These are phyloP conservation scores for Caenorhabditis auriculariae DNA, from an alignment of 2,888 invertebrate species.

Conservation along the genomic window DNA sequence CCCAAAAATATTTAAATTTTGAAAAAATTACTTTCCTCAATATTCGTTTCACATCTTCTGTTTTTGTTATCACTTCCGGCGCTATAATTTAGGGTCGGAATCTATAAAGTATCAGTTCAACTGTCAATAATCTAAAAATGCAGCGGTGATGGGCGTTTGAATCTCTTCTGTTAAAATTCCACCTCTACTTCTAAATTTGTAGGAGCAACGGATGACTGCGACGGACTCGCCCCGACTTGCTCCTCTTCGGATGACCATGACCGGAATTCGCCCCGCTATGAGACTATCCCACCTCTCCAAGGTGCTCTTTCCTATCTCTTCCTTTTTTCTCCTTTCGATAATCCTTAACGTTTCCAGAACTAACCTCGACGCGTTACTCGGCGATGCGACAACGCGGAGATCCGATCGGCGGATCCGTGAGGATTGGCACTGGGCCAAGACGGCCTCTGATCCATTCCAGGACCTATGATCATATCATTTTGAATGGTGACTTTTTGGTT, in stretches of 20 bases:
- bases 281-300: slow-evolving; percentile 11
- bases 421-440: slow-evolving; percentile 3
- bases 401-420: slow-evolving; percentile 26
- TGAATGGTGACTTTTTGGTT: neutral
- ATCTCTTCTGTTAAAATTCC: no score
- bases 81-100: no score
- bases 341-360: neutral
- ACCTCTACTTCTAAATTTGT: slow-evolving; percentile 13
- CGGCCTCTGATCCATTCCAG: slow-evolving; percentile 10
- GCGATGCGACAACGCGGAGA: slow-evolving; percentile 9
- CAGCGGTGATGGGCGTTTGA: no score
- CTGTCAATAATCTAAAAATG: no score
- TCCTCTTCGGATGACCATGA: slow-evolving; percentile 46
- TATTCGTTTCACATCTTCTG: no score
- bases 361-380: neutral
- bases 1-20: no score
- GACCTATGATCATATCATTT: slow-evolving; percentile 6
- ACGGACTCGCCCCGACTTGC: slow-evolving; percentile 37
- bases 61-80: no score
- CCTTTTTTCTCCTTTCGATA: neutral
- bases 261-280: slow-evolving; percentile 28
- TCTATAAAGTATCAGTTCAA: no score
- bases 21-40: no score
- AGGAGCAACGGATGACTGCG: slow-evolving; percentile 22
- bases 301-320: neutral